phyloP scores from a whole-genome alignment of 2,113 vertebrate genomes.

The Mellivora capensis region DNA sequence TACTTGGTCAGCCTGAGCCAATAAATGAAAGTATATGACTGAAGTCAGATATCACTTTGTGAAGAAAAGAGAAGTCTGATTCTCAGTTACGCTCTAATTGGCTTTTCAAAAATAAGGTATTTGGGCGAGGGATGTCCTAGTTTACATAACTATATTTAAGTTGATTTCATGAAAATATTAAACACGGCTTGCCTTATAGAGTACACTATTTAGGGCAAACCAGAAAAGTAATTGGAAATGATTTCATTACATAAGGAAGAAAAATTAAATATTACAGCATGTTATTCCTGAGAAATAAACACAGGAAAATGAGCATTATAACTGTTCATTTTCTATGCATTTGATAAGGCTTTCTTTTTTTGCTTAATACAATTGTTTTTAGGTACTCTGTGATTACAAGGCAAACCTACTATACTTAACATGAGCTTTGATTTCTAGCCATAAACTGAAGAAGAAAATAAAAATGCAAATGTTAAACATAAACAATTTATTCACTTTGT shows the following conservation, averaged over 20 bases:
- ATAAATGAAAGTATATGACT: neutral
- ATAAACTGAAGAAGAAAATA: conserved; percentile 19
- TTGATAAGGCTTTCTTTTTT: neutral
- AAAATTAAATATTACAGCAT: neutral
- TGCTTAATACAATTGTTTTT: no score
- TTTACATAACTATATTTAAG: neutral
- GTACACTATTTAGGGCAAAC: neutral
- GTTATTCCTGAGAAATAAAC: neutral
- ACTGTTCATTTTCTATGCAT: neutral
- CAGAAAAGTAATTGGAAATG: neutral
- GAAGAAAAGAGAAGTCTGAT: neutral
- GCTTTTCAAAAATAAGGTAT: neutral
- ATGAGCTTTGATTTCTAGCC: neutral
- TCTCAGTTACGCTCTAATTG: neutral
- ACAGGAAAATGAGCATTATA: neutral
- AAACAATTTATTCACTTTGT: conserved; percentile 65
- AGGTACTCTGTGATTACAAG: conserved; percentile 38
- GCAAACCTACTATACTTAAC: conserved; percentile 41
- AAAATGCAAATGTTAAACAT: conserved; percentile 54
- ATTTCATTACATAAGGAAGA: neutral
- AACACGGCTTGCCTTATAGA: neutral
- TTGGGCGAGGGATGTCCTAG: neutral
- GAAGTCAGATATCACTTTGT: neutral
- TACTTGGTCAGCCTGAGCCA: neutral
- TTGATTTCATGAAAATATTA: neutral